Conservation (phyloP, 2,113 vertebrate species). For the Bagarius yarrelli region DNA sequence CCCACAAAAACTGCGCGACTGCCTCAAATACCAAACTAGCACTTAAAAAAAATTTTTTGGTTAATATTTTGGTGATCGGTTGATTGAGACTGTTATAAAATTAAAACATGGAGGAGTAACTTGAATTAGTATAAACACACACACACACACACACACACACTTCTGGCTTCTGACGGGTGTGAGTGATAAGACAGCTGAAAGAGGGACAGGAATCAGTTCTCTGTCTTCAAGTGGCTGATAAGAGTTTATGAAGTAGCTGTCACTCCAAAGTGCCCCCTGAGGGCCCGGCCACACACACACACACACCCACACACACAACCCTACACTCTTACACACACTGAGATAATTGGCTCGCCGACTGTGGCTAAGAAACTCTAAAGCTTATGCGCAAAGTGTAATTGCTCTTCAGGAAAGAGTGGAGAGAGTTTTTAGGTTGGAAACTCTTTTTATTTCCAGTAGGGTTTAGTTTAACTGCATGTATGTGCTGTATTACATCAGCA, state of each 20-base stretch:
- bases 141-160: constrained; percentile 12
- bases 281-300: constrained; percentile 18
- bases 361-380: constrained; percentile 15
- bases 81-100: too few relatives aligned
- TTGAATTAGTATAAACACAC: not conserved
- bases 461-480: not conserved
- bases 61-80: too few relatives aligned
- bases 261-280: constrained; percentile 39
- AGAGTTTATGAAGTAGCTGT: constrained; percentile 48
- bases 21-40: too few relatives aligned
- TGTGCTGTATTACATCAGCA: not conserved
- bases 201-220: constrained; percentile 23
- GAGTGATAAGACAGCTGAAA: constrained; percentile 33
- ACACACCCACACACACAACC: not conserved
- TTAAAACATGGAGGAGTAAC: not conserved
- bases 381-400: constrained; percentile 33
- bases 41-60: not conserved
- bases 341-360: constrained; percentile 42
- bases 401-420: not conserved
- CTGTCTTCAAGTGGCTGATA: constrained; percentile 41
- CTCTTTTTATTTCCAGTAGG: constrained; percentile 3
- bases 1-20: too few relatives aligned
- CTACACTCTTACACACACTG: not conserved
- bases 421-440: not conserved
- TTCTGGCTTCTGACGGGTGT: not conserved